Conservation (phyloP, 2,797 vertebrate species). For the Clangula hyemalis region DNA sequence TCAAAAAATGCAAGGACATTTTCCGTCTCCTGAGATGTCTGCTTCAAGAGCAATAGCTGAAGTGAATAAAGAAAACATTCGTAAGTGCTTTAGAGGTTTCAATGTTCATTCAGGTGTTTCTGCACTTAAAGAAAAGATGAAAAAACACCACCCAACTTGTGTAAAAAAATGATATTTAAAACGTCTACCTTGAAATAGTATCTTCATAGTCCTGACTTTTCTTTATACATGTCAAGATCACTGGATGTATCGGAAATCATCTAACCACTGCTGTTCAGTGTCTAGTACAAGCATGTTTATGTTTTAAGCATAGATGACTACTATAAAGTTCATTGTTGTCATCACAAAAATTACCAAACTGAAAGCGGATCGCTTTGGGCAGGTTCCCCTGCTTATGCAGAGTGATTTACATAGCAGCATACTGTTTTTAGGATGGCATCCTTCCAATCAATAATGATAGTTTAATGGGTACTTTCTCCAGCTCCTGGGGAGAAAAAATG, state of each 20-base stretch:
- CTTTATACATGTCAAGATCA: background rate
- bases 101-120: background rate
- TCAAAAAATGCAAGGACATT: background rate
- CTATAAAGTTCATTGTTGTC: background rate
- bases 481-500: background rate
- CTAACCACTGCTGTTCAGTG: background rate
- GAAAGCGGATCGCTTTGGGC: background rate
- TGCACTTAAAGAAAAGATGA: background rate
- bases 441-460: background rate
- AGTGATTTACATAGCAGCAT: background rate
- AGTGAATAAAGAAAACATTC: background rate
- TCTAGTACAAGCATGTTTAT: background rate
- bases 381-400: background rate
- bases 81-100: background rate
- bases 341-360: background rate
- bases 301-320: background rate
- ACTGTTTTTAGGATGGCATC: background rate
- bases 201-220: background rate
- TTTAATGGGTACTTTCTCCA: background rate
- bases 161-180: background rate
- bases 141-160: rapidly evolving
- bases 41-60: background rate
- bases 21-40: background rate
- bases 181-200: background rate
- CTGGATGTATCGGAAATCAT: background rate